Conservation (phyloP, 1,140 invertebrate species). For the Drosophila paulistorum region DNA sequence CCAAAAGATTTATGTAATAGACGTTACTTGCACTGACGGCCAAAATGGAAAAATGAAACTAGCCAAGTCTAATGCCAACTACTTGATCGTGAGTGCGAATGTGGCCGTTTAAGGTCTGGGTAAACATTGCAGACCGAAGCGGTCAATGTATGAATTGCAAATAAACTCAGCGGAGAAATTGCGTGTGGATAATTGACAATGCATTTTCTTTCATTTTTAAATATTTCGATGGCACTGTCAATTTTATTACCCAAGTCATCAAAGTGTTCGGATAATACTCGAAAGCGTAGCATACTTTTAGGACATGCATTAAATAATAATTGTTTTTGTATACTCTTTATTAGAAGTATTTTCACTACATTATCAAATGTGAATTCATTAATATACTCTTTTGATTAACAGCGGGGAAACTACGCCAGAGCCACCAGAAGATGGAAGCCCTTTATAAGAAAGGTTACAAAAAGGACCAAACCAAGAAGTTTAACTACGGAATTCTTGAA, state of each 20-base stretch:
- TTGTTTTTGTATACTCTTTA: no score
- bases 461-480: no score
- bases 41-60: conserved; percentile 8
- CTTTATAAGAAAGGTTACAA: no score
- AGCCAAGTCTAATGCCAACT: conserved; percentile 5
- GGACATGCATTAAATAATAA: background rate
- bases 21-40: conserved; percentile 28
- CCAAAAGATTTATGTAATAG: conserved; percentile 49
- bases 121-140: conserved; percentile 26
- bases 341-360: no score
- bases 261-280: background rate
- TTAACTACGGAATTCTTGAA: no score
- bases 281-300: conserved; percentile 21
- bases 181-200: conserved; percentile 48
- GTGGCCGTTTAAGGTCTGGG: conserved; percentile 2
- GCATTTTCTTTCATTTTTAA: conserved; percentile 16
- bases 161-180: conserved; percentile 38
- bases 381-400: no score
- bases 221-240: conserved; percentile 27
- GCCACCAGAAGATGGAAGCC: no score
- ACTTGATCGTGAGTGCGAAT: background rate
- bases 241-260: conserved; percentile 12
- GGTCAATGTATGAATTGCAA: conserved; percentile 68
- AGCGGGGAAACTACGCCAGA: no score
- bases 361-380: no score